A percentile compares a stretch with the other conserved stretches of the same genome.
Conservation (phyloP, 2,113 vertebrate species). For the Hemibagrus wyckioides region DNA sequence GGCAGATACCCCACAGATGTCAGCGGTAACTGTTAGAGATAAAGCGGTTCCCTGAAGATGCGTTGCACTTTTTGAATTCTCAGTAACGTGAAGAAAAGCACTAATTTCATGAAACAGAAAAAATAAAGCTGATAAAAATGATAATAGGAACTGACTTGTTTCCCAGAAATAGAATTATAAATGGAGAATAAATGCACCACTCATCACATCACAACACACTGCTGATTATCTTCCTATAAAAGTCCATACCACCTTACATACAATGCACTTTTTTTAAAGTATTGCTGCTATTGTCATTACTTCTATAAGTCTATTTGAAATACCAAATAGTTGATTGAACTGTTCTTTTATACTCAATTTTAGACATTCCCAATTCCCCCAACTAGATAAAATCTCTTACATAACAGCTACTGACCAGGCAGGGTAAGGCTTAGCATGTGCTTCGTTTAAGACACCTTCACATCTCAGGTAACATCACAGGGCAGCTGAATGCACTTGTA, state of each 20-base stretch:
- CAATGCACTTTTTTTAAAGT: not conserved
- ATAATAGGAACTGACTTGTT: not conserved
- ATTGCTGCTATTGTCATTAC: not conserved
- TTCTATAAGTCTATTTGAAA: not conserved
- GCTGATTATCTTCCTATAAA: not conserved
- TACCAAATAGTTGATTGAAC: not conserved
- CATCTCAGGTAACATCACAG: not conserved
- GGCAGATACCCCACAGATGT: not conserved
- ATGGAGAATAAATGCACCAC: not conserved
- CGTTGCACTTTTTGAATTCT: not conserved
- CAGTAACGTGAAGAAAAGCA: too few relatives aligned
- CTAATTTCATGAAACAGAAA: not conserved
- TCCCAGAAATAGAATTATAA: not conserved
- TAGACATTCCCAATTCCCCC: not conserved
- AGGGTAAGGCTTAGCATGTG: not conserved
- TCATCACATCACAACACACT: not conserved
- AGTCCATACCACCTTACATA: not conserved
- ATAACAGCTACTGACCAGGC: not conserved
- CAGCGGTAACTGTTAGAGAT: not conserved
- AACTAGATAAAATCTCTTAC: not conserved
- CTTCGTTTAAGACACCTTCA: not conserved
- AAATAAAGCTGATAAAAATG: not conserved
- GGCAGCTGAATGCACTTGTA: not conserved
- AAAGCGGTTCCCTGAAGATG: not conserved
- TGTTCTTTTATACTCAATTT: not conserved